Base-by-base conservation (phyloP, 2,888 invertebrate species). In the Orchesellides sinensis region DNA sequence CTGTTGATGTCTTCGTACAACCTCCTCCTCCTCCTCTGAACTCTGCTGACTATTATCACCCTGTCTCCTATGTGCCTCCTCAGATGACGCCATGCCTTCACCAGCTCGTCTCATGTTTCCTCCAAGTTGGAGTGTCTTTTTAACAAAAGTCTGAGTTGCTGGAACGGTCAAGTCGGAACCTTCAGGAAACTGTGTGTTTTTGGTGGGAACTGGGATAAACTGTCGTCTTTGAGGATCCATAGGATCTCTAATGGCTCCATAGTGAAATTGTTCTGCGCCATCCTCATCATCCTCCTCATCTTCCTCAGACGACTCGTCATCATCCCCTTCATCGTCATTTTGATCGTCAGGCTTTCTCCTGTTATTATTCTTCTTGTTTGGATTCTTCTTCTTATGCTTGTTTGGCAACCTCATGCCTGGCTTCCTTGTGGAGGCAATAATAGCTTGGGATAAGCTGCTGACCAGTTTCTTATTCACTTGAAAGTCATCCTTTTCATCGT, bases 271-370 rank as follows among this genome's bases (percentile, higher is more conserved):
- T n/a, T 66, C 66, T 14, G 54, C 68, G 8, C 49, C 59, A 5
- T 73, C 65, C 8, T 66, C 81, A 0, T 82, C 63, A 17, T 47
- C 78, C 12, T 75, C 74, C n/a, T 81, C 81, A 5, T 74, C 74
- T 14, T 82, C 82, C 17, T 77, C 82, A 8, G 40, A 45, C 17
- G 49, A 47, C 19, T 78, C 78, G 5, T 72, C 66, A n/a, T 70
- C 77, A 4, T 69, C 83, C 2, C 40, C 72, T 4, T 83, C 66
- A 5, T 78, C 78, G 5, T 78, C 77, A n/a, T 69, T 32, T 23
- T 52, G 59, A n/a, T 49, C 21, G 17, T 40, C 35, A 2, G 32
- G 10, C 27, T 63, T 49, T 2, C 45, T 25, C 19, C 32, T 40
- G 52, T 52, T 70, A 23, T 40, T 54, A 1, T 29, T 63, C 52